Evolutionary conservation across 2,888 invertebrate species (phyloP).

Genomic region (Brenthis hecate): DNA sequence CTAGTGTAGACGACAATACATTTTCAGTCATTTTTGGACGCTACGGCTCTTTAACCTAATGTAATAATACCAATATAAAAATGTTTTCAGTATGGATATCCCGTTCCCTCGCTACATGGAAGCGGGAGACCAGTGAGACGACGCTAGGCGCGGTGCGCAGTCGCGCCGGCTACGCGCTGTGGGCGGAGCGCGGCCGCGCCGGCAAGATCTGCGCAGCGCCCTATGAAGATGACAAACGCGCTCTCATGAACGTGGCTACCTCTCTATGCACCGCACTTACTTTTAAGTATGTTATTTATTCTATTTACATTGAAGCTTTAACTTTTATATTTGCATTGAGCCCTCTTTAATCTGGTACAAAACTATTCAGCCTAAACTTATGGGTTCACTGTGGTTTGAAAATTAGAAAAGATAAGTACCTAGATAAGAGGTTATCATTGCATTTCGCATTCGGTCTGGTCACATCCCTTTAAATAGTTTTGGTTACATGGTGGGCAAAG

Average conservation of each 20-base stretch:
- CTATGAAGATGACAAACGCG: slow-evolving; percentile 83
- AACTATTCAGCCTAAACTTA: too few relatives aligned
- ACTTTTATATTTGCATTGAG: background rate
- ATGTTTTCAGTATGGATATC: slow-evolving; percentile 86
- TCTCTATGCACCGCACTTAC: slow-evolving; percentile 90
- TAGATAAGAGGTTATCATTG: too few relatives aligned
- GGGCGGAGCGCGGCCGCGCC: slow-evolving; percentile 90
- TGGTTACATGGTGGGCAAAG: too few relatives aligned
- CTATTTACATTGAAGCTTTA: background rate
- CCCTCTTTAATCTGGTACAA: background rate
- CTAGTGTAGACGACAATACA: too few relatives aligned
- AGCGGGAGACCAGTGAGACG: slow-evolving; percentile 84
- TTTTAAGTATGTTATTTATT: slow-evolving; percentile 82
- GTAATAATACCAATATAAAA: background rate
- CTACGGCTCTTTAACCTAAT: background rate
- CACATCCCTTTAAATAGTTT: too few relatives aligned
- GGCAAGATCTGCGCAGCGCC: slow-evolving; percentile 93
- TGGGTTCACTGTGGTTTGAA: too few relatives aligned
- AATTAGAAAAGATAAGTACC: too few relatives aligned
- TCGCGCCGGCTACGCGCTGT: slow-evolving; percentile 91
- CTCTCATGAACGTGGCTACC: slow-evolving; percentile 87
- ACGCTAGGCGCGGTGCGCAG: slow-evolving; percentile 87
- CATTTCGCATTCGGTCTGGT: too few relatives aligned
- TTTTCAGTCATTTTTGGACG: too few relatives aligned
- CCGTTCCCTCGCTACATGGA: slow-evolving; percentile 85